phyloP scores from a whole-genome alignment of 1,140 invertebrate genomes.

The Drosophila parabipectinata region DNA sequence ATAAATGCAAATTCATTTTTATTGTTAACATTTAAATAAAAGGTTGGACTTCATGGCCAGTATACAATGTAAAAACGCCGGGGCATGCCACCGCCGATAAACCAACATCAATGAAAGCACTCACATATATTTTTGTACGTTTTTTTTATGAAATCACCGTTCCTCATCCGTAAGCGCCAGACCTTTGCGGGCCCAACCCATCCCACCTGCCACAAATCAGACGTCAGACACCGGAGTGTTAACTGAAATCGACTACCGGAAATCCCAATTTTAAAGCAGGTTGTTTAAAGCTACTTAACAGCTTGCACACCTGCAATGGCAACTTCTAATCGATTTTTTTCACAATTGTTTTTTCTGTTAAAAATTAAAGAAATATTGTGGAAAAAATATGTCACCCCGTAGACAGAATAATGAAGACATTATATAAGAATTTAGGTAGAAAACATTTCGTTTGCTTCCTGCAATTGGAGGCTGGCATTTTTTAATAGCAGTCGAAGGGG shows the following conservation, averaged over 20 bases:
- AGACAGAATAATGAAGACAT: slow-evolving; percentile 59
- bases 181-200: slow-evolving; percentile 26
- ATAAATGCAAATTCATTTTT: slow-evolving; percentile 63
- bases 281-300: slow-evolving; percentile 21
- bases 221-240: slow-evolving; percentile 36
- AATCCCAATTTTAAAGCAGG: slow-evolving; percentile 15
- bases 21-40: slow-evolving; percentile 64
- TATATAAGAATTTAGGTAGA: slow-evolving; percentile 63
- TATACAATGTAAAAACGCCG: slow-evolving; percentile 45
- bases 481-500: slow-evolving; percentile 55
- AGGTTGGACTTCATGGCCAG: slow-evolving; percentile 55
- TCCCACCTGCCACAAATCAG: slow-evolving; percentile 24
- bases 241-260: slow-evolving; percentile 17
- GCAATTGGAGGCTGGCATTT: slow-evolving; percentile 55
- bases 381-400: slow-evolving; percentile 8
- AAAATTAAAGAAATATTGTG: too few relatives aligned
- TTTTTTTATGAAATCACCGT: slow-evolving; percentile 31
- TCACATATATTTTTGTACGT: slow-evolving; percentile 22
- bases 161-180: slow-evolving; percentile 40
- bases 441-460: slow-evolving; percentile 49
- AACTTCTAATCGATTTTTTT: not conserved
- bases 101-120: slow-evolving; percentile 58
- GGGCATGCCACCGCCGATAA: slow-evolving; percentile 53
- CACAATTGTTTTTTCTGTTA: not conserved
- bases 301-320: not conserved